Evolutionary conservation across 2,113 vertebrate species (phyloP), one percentile per base, ranked within the genome.

Genomic region (Cygnus atratus): DNA sequence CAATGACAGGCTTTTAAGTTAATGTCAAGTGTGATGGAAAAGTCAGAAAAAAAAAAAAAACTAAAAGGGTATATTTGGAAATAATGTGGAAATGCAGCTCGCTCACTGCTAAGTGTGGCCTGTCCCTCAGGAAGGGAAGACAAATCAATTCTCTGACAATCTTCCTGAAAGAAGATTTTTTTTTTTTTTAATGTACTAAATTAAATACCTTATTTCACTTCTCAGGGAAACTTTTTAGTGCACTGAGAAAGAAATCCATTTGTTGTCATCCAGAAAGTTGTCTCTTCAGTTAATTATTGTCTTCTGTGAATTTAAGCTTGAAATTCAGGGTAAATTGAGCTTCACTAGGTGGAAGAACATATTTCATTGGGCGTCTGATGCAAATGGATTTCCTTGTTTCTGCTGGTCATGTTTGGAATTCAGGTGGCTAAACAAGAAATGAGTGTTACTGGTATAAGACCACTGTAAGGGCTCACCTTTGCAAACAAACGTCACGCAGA

Each of bases 401-500:
- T 67, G 39, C 3, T 37, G 63, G 48, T 13, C 43, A 46, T 11
- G 31, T 2, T 28, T 24, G 75, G 50, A 54, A 9, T 48, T n/a
- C 13, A 4, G 1, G 2, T 5, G 29, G 37, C 39, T 48, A 10
- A 59, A 28, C 28, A 11, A 0, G 0, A 12, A 19, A 22, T 11
- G 5, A 13, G 13, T 48, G 5, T 28, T n/a, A 18, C 16, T 2
- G 0, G 16, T 43, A 4, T 24, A n/a, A 70, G 84, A 28, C 21
- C 5, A 1, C 24, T 28, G 14, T 19, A 33, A 75, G 62, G 29
- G 33, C 33, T 57, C 41, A 8, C 52, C 46, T 61, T 43, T 14
- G 59, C 25, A 21, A 31, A 10, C 58, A 66, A 9, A 50, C 37
- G 13, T 73, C 66, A 26, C 43, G 0, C 3, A 58, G 43, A 19